Evolutionary conservation across 2,888 invertebrate genomes (phyloP), one percentile per base, ranked within the genome.

Genomic region (Drosophila helvetica): DNA sequence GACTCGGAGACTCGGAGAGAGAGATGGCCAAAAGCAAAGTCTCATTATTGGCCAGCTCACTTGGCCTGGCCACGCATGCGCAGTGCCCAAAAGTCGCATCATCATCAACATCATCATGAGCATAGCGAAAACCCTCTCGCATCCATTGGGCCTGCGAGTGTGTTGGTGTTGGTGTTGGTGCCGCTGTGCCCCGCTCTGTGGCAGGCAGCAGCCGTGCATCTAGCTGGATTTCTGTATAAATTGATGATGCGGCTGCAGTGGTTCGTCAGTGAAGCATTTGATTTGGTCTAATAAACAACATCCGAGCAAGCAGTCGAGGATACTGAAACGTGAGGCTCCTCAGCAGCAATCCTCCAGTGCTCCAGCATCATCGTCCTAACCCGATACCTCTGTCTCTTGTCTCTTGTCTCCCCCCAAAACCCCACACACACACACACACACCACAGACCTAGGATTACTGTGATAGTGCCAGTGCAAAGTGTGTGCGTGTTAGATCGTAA

Each of bases 221-320:
- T 62, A 38, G 78, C 86, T 71, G 64, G 79, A 65, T 85, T 90
- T 91, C 88, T 88, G 92, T 92, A 92, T 92, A 92, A 92, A 92
- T 92, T 90, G 92, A 87, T 92, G 92, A 89, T 89, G 85, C 91
- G 87, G 82, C 80, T 85, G 86, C 89, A 83, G 81, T 88, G 88
- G 85, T 89, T 92, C 89, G 91, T 92, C 92, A 92, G 92, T 92
- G 90, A 91, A 92, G 90, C 90, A 91, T 91, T 91, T 89, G 92
- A 89, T 89, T 92, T 89, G 90, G 90, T 90, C 89, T 91, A 89
- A 90, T 89, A 91, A 89, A 89, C 90, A 91, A 83, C 91, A 90
- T 88, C 74, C 61, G 59, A 76, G 69, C 59, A 74, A 66, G 74
- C 77, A 66, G 71, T 64, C 81, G 78, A 84, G 82, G 87, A 82